Percentiles rank a stretch among this genome's conserved stretches.
These are phyloP conservation scores for Galaxias olidus DNA, from an alignment of 2,797 vertebrate species.

Conservation along the genomic window DNA sequence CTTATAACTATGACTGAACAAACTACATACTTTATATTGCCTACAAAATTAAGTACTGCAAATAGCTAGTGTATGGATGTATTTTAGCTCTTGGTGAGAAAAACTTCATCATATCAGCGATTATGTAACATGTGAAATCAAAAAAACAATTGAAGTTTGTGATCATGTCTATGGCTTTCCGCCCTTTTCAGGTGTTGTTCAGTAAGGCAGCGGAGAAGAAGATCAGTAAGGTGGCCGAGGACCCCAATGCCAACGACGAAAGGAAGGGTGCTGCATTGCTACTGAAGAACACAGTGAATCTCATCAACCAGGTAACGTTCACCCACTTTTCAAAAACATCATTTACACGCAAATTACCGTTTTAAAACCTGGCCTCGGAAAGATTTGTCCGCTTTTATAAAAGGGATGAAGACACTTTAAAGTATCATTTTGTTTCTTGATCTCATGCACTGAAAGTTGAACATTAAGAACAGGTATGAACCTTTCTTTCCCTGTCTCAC, in stretches of 20 bases:
- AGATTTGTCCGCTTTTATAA: too few relatives aligned
- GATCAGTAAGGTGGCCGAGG: constrained; percentile 77
- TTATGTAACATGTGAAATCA: too few relatives aligned
- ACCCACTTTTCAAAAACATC: background rate
- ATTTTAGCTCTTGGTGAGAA: too few relatives aligned
- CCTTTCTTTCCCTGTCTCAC: background rate
- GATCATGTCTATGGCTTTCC: background rate
- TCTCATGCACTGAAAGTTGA: background rate
- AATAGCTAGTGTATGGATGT: too few relatives aligned
- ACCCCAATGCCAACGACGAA: constrained; percentile 67
- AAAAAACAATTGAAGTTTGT: too few relatives aligned
- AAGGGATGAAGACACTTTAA: background rate
- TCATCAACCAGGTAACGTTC: constrained; percentile 86
- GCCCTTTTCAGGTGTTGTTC: constrained; percentile 83
- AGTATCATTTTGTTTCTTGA: background rate
- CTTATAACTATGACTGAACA: too few relatives aligned
- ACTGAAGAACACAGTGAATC: constrained; percentile 82
- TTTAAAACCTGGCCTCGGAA: too few relatives aligned
- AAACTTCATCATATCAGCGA: too few relatives aligned
- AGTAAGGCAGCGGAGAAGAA: constrained; percentile 83
- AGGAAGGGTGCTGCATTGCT: constrained; percentile 80
- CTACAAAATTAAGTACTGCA: too few relatives aligned
- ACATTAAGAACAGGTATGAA: too few relatives aligned
- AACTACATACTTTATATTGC: too few relatives aligned
- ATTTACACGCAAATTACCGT: too few relatives aligned